These are phyloP conservation scores for Desoria tigrina DNA, from an alignment of 2,888 invertebrate genomes.

Conservation along the genomic window DNA sequence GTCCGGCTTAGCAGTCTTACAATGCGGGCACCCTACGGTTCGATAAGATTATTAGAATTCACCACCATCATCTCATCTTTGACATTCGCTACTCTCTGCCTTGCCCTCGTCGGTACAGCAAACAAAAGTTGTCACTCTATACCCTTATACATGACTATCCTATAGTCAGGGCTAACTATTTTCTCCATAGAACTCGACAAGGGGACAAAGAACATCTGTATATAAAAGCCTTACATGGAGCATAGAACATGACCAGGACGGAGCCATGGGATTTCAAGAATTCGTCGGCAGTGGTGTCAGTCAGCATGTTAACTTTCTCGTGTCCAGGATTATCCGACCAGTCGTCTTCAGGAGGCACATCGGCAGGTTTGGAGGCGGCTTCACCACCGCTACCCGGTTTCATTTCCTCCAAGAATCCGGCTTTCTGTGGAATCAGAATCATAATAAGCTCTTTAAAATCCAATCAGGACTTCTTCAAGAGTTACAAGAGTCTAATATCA, in stretches of 20 bases:
- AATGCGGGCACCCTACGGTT: conserved; percentile 8
- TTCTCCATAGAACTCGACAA: background rate
- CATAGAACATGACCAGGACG: conserved; percentile 75
- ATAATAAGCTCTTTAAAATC: no score
- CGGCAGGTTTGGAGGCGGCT: background rate
- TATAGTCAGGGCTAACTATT: background rate
- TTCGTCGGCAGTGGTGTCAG: conserved; percentile 65
- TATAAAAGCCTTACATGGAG: conserved; percentile 65
- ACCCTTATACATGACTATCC: no score
- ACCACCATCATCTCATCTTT: background rate
- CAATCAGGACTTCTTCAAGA: background rate
- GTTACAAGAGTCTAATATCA: background rate
- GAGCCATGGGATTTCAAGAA: conserved; percentile 64
- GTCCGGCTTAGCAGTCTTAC: conserved; percentile 64
- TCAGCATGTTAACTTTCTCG: conserved; percentile 56
- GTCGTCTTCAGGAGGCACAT: conserved; percentile 25
- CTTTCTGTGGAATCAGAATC: conserved; percentile 28
- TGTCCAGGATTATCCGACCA: conserved; percentile 36
- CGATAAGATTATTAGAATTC: conserved; percentile 4
- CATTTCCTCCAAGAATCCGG: conserved; percentile 39
- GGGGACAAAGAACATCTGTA: no score
- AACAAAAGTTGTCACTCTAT: conserved; percentile 1
- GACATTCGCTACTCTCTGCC: conserved; percentile 1
- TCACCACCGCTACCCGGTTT: conserved; percentile 14
- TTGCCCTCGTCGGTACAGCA: background rate